Evolutionary conservation across 2,888 invertebrate genomes (phyloP), one percentile per base, ranked within the genome.

Genomic region (Lepeophtheirus nordmannii): DNA sequence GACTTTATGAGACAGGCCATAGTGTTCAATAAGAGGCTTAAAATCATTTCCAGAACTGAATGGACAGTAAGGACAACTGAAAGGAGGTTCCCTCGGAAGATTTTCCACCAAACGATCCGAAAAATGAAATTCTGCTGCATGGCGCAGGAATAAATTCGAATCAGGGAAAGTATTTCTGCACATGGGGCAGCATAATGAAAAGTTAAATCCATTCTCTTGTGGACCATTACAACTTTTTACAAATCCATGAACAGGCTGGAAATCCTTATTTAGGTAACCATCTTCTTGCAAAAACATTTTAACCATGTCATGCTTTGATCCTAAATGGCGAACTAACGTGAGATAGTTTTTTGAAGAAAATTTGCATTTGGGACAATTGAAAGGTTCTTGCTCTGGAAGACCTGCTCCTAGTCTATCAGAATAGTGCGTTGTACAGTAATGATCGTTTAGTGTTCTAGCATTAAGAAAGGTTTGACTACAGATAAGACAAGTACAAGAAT

Each of bases 281-380:
- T 46, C 53, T 17, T 46, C 53, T 17, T 46, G 53, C n/a, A 64
- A 14, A 30, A 56, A 56, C 11, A 37, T 22, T 14, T 59, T 66
- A 11, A 66, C 58, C 30, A 66, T 17, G 37, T 60, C 41, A 30
- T 66, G 66, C 40, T 66, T 66, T 59, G 20, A 20, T 11, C 66
- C 66, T 17, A 38, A 30, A 41, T 66, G 66, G 8, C 66, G 22
- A n/a, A 66, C 66, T 10, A 59, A 38, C 1, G 58, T 58, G 14
- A 39, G 23, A 17, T 60, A 40, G 22, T 58, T 58, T 23, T 66
- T 66, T 1, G 60, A 37, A 5, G 17, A 17, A 30, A 39, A 66
- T 14, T 38, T 66, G 46, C 66, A 66, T 40, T 61, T 59, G n/a
- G 59, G 60, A 37, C 66, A 66, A 14, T 66, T 60, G 66, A 66